These are phyloP conservation scores for Spinus olivaceus DNA, from an alignment of 2,797 vertebrate species.

Conservation along the genomic window DNA sequence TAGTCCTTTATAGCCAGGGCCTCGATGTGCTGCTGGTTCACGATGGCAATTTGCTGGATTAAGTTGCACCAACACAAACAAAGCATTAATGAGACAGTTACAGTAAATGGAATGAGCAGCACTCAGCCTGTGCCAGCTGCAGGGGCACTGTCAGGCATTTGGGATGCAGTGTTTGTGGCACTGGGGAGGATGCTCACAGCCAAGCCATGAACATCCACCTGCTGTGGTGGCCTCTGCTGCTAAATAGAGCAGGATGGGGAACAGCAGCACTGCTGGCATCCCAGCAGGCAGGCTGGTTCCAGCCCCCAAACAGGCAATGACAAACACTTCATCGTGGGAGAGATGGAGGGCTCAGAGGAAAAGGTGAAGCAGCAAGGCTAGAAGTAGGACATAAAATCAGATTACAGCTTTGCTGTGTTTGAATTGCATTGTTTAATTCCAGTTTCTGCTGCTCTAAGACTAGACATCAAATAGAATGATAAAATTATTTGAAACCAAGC, in stretches of 20 bases:
- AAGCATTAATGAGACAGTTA: neutral
- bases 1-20: neutral
- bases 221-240: neutral
- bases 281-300: neutral
- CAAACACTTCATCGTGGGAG: neutral
- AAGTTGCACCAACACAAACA: neutral
- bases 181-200: neutral
- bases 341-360: neutral
- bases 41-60: slow-evolving; percentile 12
- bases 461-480: slow-evolving; percentile 33
- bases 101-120: neutral
- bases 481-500: slow-evolving; percentile 29
- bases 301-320: neutral
- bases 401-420: slow-evolving; percentile 23
- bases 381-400: slow-evolving; percentile 10
- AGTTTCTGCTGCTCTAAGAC: slow-evolving; percentile 5
- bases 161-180: neutral
- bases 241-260: neutral
- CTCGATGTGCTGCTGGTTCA: neutral
- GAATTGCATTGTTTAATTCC: slow-evolving; percentile 49
- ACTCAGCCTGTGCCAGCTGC: neutral
- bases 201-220: neutral
- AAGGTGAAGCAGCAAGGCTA: slow-evolving; percentile 17
- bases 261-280: neutral
- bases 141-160: neutral